Percentiles rank a stretch among this genome's conserved stretches.
Evolutionary conservation across 2,797 vertebrate genomes (phyloP).

Genomic region (Coregonus suidteri): DNA sequence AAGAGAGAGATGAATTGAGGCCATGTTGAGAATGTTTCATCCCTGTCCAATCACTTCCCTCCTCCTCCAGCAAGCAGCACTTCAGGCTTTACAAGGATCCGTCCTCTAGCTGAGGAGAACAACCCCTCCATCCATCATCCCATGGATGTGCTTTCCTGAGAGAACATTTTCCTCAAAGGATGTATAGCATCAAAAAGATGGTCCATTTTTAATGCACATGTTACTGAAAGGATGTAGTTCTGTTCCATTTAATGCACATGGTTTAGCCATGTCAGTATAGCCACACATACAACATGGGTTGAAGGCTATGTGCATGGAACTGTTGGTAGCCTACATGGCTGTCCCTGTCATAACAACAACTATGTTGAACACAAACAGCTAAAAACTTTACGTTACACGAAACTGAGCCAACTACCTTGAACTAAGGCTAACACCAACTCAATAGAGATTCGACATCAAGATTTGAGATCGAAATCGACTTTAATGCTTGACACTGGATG

Average conservation of each 20-base stretch:
- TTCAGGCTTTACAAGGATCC: conserved; percentile 40
- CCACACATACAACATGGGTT: too few relatives aligned
- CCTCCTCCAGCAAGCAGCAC: conserved; percentile 28
- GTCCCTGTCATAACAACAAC: too few relatives aligned
- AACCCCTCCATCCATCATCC: neutral
- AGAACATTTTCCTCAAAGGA: neutral
- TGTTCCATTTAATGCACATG: neutral
- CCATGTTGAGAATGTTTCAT: conserved; percentile 21
- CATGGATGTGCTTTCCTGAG: neutral
- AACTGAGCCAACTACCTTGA: too few relatives aligned
- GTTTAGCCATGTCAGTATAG: too few relatives aligned
- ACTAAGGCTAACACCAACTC: too few relatives aligned
- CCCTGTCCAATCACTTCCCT: conserved; percentile 21
- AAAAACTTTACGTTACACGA: too few relatives aligned
- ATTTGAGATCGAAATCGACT: too few relatives aligned
- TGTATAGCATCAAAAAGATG: neutral
- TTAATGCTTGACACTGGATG: too few relatives aligned
- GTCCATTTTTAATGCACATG: neutral
- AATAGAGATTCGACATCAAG: too few relatives aligned
- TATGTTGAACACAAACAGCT: too few relatives aligned
- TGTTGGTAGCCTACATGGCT: too few relatives aligned
- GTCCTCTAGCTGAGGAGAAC: conserved; percentile 23
- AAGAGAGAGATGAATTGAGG: conserved; percentile 6
- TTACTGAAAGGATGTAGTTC: neutral
- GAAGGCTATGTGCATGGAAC: too few relatives aligned